phyloP scores from a whole-genome alignment of 2,888 invertebrate genomes.

The Pardosa pseudoannulata region DNA sequence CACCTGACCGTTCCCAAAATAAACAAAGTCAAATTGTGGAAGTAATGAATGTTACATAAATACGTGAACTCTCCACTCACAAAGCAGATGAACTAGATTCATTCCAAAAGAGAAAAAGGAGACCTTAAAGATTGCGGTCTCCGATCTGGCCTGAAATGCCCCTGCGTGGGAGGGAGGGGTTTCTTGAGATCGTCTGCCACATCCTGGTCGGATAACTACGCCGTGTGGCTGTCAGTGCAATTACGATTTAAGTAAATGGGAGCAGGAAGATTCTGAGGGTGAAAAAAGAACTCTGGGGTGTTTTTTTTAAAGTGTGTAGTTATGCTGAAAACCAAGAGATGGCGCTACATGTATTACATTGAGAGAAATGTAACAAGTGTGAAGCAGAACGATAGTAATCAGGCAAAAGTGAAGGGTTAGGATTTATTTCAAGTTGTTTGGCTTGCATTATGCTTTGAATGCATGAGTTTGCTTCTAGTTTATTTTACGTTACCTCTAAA shows the following conservation, averaged over 20 bases:
- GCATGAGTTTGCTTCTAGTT: too few relatives aligned
- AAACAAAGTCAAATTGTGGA: background rate
- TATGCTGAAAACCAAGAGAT: background rate
- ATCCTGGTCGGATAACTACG: background rate
- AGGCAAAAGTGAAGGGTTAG: too few relatives aligned
- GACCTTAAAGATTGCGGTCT: background rate
- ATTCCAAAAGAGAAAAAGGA: background rate
- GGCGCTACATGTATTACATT: background rate
- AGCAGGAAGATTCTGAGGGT: background rate
- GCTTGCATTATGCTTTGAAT: too few relatives aligned
- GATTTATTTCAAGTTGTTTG: too few relatives aligned
- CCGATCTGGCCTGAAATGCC: background rate
- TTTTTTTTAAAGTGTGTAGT: background rate
- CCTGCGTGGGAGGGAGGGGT: constrained; percentile 7
- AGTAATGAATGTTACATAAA: background rate
- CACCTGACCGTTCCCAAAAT: background rate
- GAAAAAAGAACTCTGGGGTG: background rate
- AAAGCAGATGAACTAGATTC: constrained; percentile 3
- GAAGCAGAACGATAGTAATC: too few relatives aligned
- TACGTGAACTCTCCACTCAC: background rate
- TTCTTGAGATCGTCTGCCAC: background rate
- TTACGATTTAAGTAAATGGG: background rate
- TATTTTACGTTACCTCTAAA: too few relatives aligned
- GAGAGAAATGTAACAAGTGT: background rate
- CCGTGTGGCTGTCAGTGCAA: background rate